phyloP scores from a whole-genome alignment of 37 sponge, comb jelly and placozoan genomes.

The Tethya wilhelma region DNA sequence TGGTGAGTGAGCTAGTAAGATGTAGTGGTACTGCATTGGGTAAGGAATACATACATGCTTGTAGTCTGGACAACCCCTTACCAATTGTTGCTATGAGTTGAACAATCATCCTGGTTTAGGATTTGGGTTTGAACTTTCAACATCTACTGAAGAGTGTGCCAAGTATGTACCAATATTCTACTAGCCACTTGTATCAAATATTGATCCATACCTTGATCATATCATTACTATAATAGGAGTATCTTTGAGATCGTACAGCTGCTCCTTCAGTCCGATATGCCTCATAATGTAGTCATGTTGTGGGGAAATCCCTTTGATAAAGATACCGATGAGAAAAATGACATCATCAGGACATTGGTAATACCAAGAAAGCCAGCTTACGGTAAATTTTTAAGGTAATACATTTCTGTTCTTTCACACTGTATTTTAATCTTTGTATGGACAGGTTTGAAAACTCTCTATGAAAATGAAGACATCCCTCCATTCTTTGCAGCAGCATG shows the following conservation, averaged over 20 bases:
- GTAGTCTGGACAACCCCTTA: conserved; percentile 37
- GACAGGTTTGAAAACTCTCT: conserved; percentile 46
- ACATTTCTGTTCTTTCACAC: not conserved
- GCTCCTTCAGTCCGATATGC: conserved; percentile 36
- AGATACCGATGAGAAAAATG: not conserved
- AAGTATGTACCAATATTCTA: conserved; percentile 2
- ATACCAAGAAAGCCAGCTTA: conserved; percentile 61
- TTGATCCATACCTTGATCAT: not conserved
- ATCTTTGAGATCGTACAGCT: conserved; percentile 38
- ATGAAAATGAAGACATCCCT: conserved; percentile 19
- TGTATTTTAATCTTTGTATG: not conserved
- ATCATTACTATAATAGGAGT: too few species aligned
- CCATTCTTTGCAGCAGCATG: conserved; percentile 70
- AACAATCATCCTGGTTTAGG: conserved; percentile 21
- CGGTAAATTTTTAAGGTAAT: conserved; percentile 39
- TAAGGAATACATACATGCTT: not conserved
- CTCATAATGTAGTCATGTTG: conserved; percentile 63
- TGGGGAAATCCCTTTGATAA: conserved; percentile 51
- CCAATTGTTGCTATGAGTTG: conserved; percentile 41
- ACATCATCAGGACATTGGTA: conserved; percentile 39
- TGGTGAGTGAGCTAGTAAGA: conserved; percentile 27
- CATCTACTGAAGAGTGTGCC: conserved; percentile 32
- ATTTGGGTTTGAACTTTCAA: conserved; percentile 53
- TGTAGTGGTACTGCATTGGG: not conserved
- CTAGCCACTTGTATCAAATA: not conserved